Conservation (phyloP, 2,888 invertebrate species). For the Thymelicus lineola region DNA sequence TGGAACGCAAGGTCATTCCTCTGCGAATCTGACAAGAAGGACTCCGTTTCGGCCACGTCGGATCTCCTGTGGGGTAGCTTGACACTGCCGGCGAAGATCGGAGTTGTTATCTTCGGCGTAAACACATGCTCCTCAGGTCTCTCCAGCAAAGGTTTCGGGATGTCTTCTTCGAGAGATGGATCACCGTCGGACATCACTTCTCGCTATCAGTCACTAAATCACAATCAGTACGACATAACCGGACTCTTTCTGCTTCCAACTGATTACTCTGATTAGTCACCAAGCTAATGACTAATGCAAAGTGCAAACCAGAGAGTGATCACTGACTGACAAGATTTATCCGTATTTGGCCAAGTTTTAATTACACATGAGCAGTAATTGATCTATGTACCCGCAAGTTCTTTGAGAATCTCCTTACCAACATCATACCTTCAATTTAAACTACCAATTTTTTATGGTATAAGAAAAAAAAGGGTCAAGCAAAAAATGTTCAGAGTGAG, state of each 20-base stretch:
- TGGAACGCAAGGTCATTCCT: constrained; percentile 77
- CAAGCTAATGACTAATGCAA: constrained; percentile 22
- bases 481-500: too few relatives aligned
- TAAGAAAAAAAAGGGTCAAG: constrained; percentile 18
- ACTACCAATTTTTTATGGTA: constrained; percentile 29
- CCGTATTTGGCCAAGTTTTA: constrained; percentile 20
- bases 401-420: constrained; percentile 23
- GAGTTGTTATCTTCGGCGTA: constrained; percentile 77
- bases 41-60: constrained; percentile 70
- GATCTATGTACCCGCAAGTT: constrained; percentile 32
- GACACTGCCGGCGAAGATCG: constrained; percentile 72
- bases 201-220: constrained; percentile 15
- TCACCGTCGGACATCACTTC: constrained; percentile 82
- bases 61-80: constrained; percentile 71
- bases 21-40: constrained; percentile 73
- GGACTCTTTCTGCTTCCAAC: constrained; percentile 10
- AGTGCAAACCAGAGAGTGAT: constrained; percentile 6
- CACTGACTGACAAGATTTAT: constrained; percentile 9
- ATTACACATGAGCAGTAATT: constrained; percentile 12
- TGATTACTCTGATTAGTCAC: constrained; percentile 50
- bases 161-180: constrained; percentile 80
- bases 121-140: constrained; percentile 77
- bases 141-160: constrained; percentile 72
- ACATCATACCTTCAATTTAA: not conserved
- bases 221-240: constrained; percentile 25